Percentiles rank a stretch among this genome's conserved stretches.
These are phyloP conservation scores for Dolichallabes microphthalmus DNA, from an alignment of 2,113 vertebrate species.

Conservation along the genomic window DNA sequence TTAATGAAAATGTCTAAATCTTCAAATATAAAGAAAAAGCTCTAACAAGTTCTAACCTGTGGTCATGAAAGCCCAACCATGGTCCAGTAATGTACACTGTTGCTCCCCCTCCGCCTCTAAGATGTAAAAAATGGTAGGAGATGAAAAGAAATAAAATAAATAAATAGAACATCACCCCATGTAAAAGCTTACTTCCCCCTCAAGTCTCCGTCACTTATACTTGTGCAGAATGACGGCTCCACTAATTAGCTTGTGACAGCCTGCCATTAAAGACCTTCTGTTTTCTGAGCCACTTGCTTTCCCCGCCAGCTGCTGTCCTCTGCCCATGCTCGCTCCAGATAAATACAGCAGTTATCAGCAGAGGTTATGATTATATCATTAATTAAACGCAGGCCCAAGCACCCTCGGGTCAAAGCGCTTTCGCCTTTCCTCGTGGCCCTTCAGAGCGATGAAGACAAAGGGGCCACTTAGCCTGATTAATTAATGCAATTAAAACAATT, in stretches of 20 bases:
- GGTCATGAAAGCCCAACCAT: not conserved
- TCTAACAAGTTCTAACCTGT: not conserved
- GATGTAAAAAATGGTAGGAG: not conserved
- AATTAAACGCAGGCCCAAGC: conserved; percentile 49
- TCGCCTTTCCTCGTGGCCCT: conserved; percentile 34
- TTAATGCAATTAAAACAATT: conserved; percentile 67
- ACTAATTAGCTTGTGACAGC: conserved; percentile 51
- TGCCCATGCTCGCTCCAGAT: conserved; percentile 12
- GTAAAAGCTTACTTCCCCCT: conserved; percentile 14
- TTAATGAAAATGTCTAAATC: not conserved
- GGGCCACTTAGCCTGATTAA: conserved; percentile 59
- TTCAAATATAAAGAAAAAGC: not conserved
- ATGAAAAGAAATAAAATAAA: not conserved
- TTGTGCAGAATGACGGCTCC: conserved; percentile 28
- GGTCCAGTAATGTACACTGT: not conserved
- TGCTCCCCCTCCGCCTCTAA: too few relatives aligned
- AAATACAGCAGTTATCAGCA: conserved; percentile 38
- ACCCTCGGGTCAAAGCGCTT: conserved; percentile 34
- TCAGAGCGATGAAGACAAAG: conserved; percentile 47
- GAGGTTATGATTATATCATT: conserved; percentile 47
- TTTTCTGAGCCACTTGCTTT: conserved; percentile 31
- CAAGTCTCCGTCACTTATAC: not conserved
- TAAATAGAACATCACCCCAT: not conserved
- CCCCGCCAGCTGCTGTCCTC: conserved; percentile 39
- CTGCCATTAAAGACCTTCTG: conserved; percentile 51